Conservation (phyloP, 2,888 invertebrate species). For the Drosophila kanekoi region DNA sequence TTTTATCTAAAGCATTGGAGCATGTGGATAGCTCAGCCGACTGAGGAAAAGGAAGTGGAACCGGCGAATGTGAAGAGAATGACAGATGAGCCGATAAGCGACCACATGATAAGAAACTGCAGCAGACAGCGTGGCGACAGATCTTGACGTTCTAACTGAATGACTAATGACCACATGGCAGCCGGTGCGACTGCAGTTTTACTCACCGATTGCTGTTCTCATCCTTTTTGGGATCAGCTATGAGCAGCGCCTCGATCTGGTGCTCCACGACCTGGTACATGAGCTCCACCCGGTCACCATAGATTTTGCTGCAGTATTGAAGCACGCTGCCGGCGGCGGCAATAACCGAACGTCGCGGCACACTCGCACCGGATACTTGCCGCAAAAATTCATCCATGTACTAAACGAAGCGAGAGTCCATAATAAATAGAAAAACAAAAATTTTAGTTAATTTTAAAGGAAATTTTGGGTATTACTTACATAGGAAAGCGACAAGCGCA, state of each 20-base stretch:
- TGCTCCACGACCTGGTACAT: slow-evolving; percentile 75
- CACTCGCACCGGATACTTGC: neutral
- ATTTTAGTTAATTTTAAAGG: neutral
- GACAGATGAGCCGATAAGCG: slow-evolving; percentile 26
- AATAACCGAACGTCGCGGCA: slow-evolving; percentile 36
- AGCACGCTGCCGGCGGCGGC: slow-evolving; percentile 64
- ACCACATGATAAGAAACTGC: slow-evolving; percentile 10
- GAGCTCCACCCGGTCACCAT: slow-evolving; percentile 80
- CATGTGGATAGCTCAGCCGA: neutral
- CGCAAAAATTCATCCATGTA: slow-evolving; percentile 76
- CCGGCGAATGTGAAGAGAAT: slow-evolving; percentile 13
- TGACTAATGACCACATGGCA: slow-evolving; percentile 11
- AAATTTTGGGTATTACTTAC: slow-evolving; percentile 65
- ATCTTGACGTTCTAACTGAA: slow-evolving; percentile 2
- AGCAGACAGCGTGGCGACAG: slow-evolving; percentile 39
- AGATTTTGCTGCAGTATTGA: slow-evolving; percentile 80
- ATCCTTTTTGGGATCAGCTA: slow-evolving; percentile 56
- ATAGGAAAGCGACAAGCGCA: slow-evolving; percentile 76
- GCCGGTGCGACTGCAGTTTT: neutral
- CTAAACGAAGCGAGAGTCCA: slow-evolving; percentile 44
- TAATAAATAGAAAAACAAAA: neutral
- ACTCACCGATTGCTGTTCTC: slow-evolving; percentile 38
- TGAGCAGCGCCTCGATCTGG: slow-evolving; percentile 68
- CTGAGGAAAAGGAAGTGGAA: slow-evolving; percentile 10
- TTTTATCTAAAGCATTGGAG: neutral